Evolutionary conservation across 2,113 vertebrate species (phyloP), one percentile per base, ranked within the genome.

Genomic region (Tylochromis polylepis): DNA sequence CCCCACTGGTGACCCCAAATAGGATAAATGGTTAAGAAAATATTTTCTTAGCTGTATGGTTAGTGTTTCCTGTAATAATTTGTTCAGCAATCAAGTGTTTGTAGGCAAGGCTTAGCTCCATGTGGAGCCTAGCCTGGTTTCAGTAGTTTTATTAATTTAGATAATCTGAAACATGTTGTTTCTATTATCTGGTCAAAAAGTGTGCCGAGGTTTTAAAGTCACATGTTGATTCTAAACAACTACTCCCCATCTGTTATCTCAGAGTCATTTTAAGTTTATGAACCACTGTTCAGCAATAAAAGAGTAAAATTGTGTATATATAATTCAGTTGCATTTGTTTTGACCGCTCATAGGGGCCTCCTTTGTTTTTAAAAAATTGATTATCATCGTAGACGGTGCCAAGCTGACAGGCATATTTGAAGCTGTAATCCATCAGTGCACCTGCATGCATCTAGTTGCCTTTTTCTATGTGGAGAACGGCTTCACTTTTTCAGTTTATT

Each of bases 251-350:
- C 46, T 55, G 51, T 85, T 70, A 49, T 2, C 41, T 53, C 53
- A 5, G 51, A n/a, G 67, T 38, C 41, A 58, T 84, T 79, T 88
- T 24, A 79, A 75, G 18, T 18, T 55, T 70, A 38, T 78, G 22
- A n/a, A 72, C 46, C 38, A 58, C 82, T 82, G 57, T 85, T 85
- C 22, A 72, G 43, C 7, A 1, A 38, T 11, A 38, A 79, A 80
- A 81, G 80, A 27, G 36, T 49, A 72, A 53, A 59, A 11, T 11
- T 60, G 49, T 60, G 49, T 56, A 83, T 82, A 2, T 85, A 87
- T 88, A 83, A 91, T 92, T 94, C 83, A 86, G 82, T 85, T 62
- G 1, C 85, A 85, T 89, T 90, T 88, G 70, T 59, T 92, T 86
- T 87, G 83, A 91, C 83, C 6, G 15, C 83, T 91, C 88, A 86